Evolutionary conservation across 1,140 invertebrate species (phyloP).

Genomic region (Drosophila mayri): DNA sequence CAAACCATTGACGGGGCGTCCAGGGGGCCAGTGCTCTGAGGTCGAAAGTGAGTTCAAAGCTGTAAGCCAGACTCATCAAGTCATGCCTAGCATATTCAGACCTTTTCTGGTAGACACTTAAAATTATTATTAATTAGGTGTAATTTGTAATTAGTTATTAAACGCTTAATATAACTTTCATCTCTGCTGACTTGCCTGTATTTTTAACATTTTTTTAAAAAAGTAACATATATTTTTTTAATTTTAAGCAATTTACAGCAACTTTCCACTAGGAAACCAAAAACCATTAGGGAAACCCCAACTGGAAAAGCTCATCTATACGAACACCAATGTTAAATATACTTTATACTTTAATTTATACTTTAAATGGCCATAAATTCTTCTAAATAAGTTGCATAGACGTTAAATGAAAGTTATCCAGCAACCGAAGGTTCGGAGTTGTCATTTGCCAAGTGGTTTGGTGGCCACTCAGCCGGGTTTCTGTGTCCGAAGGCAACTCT

Average conservation of each 20-base stretch:
- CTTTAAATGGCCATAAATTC: conserved; percentile 26
- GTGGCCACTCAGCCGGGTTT: conserved; percentile 18
- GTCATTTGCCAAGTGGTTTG: conserved; percentile 38
- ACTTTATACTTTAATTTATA: too few relatives aligned
- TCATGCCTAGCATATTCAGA: neutral
- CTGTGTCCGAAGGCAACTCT: conserved; percentile 13
- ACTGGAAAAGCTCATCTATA: neutral
- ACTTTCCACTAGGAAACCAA: neutral
- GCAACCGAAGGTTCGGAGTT: conserved; percentile 4
- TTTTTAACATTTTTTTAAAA: neutral
- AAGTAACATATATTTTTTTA: too few relatives aligned
- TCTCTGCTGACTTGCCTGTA: neutral
- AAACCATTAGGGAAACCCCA: neutral
- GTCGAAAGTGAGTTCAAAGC: neutral
- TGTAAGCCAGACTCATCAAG: neutral
- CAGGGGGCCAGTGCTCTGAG: neutral
- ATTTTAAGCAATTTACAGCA: too few relatives aligned
- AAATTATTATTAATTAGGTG: neutral
- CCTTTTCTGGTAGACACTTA: too few relatives aligned
- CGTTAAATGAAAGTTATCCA: conserved; percentile 27
- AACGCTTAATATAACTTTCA: neutral
- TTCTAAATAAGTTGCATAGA: conserved; percentile 10
- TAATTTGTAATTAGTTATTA: neutral
- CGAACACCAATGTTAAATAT: neutral
- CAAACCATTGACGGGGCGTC: conserved; percentile 16